These are phyloP conservation scores for Thecocarcelia acutangulata DNA, from an alignment of 2,888 invertebrate species.

Conservation along the genomic window DNA sequence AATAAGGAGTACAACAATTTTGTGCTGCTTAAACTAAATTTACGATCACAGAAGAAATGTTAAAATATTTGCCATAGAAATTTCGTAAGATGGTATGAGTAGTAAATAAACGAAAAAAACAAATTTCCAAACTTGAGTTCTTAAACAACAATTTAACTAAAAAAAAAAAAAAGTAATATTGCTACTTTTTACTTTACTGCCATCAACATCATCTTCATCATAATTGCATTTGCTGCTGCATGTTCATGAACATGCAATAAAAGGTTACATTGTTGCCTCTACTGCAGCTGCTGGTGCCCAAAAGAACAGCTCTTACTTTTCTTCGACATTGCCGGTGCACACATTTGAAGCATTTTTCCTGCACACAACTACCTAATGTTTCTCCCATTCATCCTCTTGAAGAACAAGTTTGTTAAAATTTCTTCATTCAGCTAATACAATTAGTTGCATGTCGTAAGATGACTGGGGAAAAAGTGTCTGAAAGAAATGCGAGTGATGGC, in stretches of 20 bases:
- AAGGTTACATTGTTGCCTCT: not conserved
- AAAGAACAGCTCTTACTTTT: not conserved
- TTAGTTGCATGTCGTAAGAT: slow-evolving; percentile 18
- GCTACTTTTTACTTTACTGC: slow-evolving; percentile 34
- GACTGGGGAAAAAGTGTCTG: not conserved
- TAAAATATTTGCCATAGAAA: not conserved
- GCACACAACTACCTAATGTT: too few species aligned
- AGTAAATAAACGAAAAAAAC: slow-evolving; percentile 6
- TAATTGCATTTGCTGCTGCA: slow-evolving; percentile 19
- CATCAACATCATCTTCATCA: slow-evolving; percentile 23
- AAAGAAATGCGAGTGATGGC: not conserved
- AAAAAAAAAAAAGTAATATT: slow-evolving; percentile 8
- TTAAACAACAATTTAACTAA: slow-evolving; percentile 17
- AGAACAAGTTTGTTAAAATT: slow-evolving; percentile 35
- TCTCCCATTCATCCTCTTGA: not conserved
- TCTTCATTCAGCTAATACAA: slow-evolving; percentile 16
- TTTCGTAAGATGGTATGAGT: not conserved
- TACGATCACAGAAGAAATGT: not conserved
- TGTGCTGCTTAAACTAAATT: too few species aligned
- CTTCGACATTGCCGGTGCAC: not conserved
- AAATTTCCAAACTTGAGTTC: slow-evolving; percentile 1
- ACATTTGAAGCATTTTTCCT: not conserved
- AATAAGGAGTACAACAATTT: too few species aligned
- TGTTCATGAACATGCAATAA: slow-evolving; percentile 37
- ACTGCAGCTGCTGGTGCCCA: not conserved